Evolutionary conservation across 2,888 invertebrate species (phyloP), one percentile per base, ranked within the genome.

Genomic region (Oscheius onirici): DNA sequence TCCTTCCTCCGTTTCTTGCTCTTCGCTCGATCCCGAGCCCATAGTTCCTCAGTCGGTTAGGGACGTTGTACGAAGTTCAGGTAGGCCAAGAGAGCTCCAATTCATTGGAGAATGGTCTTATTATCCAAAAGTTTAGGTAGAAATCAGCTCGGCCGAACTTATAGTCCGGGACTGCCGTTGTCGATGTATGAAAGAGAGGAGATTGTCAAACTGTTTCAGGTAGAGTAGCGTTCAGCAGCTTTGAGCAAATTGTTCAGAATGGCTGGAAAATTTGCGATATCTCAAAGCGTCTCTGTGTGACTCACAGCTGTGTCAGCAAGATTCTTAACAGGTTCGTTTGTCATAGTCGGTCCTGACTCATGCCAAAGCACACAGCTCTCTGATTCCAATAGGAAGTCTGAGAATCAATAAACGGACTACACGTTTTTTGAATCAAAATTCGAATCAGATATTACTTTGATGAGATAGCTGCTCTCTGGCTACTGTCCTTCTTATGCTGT

Each of bases 211-310:
- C 54, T 86, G 34, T 85, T 82, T 74, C 83, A 83, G 73, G 80
- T 81, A 17, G 43, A 26, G 43, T 46, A 17, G 11, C 8, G 15
- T 49, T n/a, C 17, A 58, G n/a, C 22, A 17, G 2, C 15, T 41
- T 24, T 68, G 44, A n/a, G n/a, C n/a, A n/a, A n/a, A n/a, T n/a
- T 24, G 10, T 75, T 54, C 75, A 83, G 78, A 76, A 71, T 26
- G 85, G 85, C 6, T 86, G 86, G 86, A 85, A 85, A 71, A 86
- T 86, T 22, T 86, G 86, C 73, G 86, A 86, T 70, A 86, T 86
- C 67, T 84, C 84, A 34, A 86, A 85, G 72, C 76, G 79, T 28
- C 72, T 86, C 3, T 84, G 84, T 70, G 85, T 86, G 15, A 86
- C 86, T 8, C 86, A 86, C 71, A 82, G 82, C 58, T 86, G 86